Percentiles rank a stretch among this genome's conserved stretches.
Conservation (phyloP, 2,888 invertebrate genomes). For the Lacanobia oleracea region DNA sequence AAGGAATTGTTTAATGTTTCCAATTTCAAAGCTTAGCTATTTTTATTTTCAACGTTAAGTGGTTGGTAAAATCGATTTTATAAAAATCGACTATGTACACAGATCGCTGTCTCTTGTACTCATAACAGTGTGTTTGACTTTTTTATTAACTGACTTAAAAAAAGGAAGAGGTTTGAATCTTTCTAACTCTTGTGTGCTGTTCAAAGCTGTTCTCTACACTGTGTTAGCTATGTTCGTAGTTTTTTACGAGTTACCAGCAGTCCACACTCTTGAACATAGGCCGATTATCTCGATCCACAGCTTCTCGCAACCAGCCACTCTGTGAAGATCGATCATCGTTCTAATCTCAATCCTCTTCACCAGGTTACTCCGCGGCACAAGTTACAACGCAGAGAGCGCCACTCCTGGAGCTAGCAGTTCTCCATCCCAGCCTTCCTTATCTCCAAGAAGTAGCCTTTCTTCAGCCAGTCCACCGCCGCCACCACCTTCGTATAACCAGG, state of each 20-base stretch:
- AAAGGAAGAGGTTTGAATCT: too few species aligned
- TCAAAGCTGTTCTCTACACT: too few species aligned
- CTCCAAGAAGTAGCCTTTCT: constrained; percentile 96
- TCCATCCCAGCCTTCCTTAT: constrained; percentile 95
- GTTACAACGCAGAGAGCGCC: constrained; percentile 86
- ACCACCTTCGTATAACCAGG: constrained; percentile 88
- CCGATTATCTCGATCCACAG: not conserved
- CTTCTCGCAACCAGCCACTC: not conserved
- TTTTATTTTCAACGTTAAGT: too few species aligned
- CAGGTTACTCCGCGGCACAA: constrained; percentile 91
- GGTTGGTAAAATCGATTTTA: too few species aligned
- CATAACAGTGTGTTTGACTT: too few species aligned
- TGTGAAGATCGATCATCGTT: not conserved
- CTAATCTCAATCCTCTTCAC: not conserved
- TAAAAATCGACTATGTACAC: too few species aligned
- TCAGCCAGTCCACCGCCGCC: constrained; percentile 96
- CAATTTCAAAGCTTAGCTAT: not conserved
- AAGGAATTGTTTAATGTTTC: not conserved
- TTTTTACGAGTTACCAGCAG: not conserved
- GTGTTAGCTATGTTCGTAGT: not conserved
- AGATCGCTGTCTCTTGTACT: too few species aligned
- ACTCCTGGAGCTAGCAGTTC: constrained; percentile 93
- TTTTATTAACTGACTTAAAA: too few species aligned
- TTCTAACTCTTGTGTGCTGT: too few species aligned
- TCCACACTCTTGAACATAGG: not conserved